Percentiles rank a stretch among this genome's conserved stretches.
phyloP scores from a whole-genome alignment of 1,140 invertebrate genomes.

The Zaprionus ornatus region DNA sequence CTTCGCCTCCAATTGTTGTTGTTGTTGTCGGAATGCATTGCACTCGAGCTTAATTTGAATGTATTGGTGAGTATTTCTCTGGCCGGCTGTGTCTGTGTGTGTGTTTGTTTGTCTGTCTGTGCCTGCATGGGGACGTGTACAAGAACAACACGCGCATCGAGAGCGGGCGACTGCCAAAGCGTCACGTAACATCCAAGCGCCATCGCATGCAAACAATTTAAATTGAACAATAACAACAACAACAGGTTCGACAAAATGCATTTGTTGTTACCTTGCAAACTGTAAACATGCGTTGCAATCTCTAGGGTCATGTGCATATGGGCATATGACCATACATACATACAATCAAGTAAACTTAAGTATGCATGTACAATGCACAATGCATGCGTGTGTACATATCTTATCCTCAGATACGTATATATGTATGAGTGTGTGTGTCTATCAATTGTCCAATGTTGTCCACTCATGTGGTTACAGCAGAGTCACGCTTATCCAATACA shows the following conservation, averaged over 20 bases:
- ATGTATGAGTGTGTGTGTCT: constrained; percentile 28
- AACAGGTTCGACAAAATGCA: constrained; percentile 33
- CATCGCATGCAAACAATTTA: constrained; percentile 44
- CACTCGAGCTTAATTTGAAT: constrained; percentile 25
- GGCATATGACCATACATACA: background rate
- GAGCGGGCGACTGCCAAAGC: constrained; percentile 55
- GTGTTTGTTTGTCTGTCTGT: constrained; percentile 13
- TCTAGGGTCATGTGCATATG: constrained; percentile 1
- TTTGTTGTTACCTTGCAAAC: constrained; percentile 36
- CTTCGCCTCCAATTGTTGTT: constrained; percentile 12
- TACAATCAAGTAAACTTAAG: background rate
- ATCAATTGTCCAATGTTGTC: constrained; percentile 8
- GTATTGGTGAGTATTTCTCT: constrained; percentile 4
- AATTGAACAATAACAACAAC: constrained; percentile 26
- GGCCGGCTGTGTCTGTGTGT: background rate
- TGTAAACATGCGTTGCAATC: constrained; percentile 2
- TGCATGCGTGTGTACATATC: constrained; percentile 1
- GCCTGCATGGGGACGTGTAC: constrained; percentile 48
- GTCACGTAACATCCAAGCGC: constrained; percentile 66
- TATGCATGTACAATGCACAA: constrained; percentile 16
- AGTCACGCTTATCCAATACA: constrained; percentile 24
- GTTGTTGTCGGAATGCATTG: constrained; percentile 34
- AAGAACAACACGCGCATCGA: constrained; percentile 60
- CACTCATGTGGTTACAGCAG: background rate
- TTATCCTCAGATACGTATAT: constrained; percentile 5